Conservation (phyloP, 2,888 invertebrate genomes). For the Leptarthrus brevirostris region DNA sequence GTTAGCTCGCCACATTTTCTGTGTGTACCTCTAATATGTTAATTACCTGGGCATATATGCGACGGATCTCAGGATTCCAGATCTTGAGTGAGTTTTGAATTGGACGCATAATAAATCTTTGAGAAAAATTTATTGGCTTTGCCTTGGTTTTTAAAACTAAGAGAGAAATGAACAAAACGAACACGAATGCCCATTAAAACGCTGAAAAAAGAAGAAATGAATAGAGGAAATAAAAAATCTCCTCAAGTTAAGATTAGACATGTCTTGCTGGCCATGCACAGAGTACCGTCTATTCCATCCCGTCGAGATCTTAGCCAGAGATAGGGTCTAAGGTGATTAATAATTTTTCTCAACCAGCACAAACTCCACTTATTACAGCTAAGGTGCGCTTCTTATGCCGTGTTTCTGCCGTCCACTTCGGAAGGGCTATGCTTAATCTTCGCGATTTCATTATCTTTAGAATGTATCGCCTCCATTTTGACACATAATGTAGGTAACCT, state of each 20-base stretch:
- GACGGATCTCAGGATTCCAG: conserved; percentile 48
- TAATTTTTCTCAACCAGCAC: conserved; percentile 51
- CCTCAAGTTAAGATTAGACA: conserved; percentile 43
- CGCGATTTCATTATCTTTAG: conserved; percentile 42
- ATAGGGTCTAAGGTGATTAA: conserved; percentile 47
- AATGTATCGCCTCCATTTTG: conserved; percentile 40
- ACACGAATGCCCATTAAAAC: conserved; percentile 36
- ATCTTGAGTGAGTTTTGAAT: conserved; percentile 52
- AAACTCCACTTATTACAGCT: conserved; percentile 36
- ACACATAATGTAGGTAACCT: neutral
- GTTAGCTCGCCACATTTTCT: conserved; percentile 56
- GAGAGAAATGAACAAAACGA: conserved; percentile 38
- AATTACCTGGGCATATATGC: conserved; percentile 55
- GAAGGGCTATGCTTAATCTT: conserved; percentile 20
- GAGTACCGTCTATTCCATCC: conserved; percentile 46
- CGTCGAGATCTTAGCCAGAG: conserved; percentile 48
- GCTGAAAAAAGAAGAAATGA: neutral
- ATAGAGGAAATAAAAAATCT: conserved; percentile 11
- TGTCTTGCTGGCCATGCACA: conserved; percentile 33
- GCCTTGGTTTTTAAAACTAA: conserved; percentile 13
- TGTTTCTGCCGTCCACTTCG: neutral
- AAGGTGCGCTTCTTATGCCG: neutral
- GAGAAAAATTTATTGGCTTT: conserved; percentile 51
- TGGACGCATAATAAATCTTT: conserved; percentile 52
- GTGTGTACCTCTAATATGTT: conserved; percentile 58